These are phyloP conservation scores for Priocnemis perturbator DNA, from an alignment of 2,888 invertebrate species.

Conservation along the genomic window DNA sequence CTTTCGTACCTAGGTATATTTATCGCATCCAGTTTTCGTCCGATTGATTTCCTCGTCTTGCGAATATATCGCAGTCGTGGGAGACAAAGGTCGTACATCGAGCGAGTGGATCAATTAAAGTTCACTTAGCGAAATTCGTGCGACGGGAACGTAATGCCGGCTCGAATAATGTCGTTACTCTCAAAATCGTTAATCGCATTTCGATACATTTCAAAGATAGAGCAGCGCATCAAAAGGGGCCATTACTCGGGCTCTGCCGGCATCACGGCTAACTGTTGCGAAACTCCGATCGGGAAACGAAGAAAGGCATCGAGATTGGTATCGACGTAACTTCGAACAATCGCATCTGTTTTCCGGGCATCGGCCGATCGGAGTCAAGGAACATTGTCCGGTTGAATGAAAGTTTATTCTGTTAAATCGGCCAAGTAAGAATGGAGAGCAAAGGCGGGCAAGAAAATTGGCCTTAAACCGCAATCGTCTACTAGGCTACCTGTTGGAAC, in stretches of 20 bases:
- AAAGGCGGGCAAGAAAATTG: conserved; percentile 51
- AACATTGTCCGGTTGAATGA: conserved; percentile 13
- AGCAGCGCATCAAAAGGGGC: too few species aligned
- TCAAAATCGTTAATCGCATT: too few species aligned
- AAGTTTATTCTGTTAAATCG: conserved; percentile 2
- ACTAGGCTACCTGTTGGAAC: conserved; percentile 62
- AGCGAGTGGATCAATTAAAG: too few species aligned
- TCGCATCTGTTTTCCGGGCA: not conserved
- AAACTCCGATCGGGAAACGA: too few species aligned
- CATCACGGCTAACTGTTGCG: too few species aligned
- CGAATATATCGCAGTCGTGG: not conserved
- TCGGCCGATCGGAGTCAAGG: not conserved
- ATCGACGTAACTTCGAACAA: too few species aligned
- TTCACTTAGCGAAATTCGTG: too few species aligned
- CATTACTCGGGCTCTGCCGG: too few species aligned
- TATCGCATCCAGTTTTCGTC: conserved; percentile 15
- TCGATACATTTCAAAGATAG: too few species aligned
- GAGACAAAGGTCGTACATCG: not conserved
- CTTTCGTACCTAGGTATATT: conserved; percentile 5
- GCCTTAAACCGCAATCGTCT: conserved; percentile 56
- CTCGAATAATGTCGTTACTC: too few species aligned
- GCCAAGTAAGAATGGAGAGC: conserved; percentile 27
- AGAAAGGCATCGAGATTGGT: too few species aligned
- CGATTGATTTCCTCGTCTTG: conserved; percentile 10
- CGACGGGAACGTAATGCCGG: too few species aligned